Evolutionary conservation across 2,888 invertebrate genomes (phyloP).

Genomic region (Therioaphis trifolii): DNA sequence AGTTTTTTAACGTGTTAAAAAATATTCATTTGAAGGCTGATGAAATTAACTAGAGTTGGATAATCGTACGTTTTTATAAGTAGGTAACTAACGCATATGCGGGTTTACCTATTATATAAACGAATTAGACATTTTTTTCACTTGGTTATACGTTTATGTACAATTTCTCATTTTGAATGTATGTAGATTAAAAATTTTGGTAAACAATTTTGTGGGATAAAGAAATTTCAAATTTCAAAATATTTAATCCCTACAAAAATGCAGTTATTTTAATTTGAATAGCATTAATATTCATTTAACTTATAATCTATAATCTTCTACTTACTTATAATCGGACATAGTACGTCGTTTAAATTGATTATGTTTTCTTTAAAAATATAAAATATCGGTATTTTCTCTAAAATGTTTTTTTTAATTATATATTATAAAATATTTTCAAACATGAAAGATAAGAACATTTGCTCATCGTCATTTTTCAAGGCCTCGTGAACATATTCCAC

Average conservation of each 20-base stretch:
- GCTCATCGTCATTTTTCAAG: background rate
- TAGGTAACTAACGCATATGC: no score
- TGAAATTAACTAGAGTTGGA: background rate
- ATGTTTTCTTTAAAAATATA: background rate
- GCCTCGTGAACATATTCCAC: background rate
- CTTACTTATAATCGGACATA: background rate
- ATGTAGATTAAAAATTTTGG: no score
- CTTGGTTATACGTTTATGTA: no score
- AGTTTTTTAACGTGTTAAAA: constrained; percentile 5
- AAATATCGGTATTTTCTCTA: background rate
- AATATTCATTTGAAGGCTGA: background rate
- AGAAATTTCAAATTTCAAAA: no score
- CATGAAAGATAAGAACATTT: background rate
- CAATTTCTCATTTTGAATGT: no score
- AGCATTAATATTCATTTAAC: background rate
- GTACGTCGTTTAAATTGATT: background rate
- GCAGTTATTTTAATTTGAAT: no score
- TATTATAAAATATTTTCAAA: background rate
- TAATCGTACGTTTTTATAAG: background rate
- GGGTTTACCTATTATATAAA: no score
- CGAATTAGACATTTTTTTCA: no score
- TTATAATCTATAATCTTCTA: background rate
- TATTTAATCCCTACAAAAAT: no score
- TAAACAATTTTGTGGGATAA: no score
- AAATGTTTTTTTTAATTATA: no score